A percentile compares a stretch with the other conserved stretches of the same genome.
Evolutionary conservation across 2,113 vertebrate species (phyloP).

Genomic region (Phylloscopus trochiloides): DNA sequence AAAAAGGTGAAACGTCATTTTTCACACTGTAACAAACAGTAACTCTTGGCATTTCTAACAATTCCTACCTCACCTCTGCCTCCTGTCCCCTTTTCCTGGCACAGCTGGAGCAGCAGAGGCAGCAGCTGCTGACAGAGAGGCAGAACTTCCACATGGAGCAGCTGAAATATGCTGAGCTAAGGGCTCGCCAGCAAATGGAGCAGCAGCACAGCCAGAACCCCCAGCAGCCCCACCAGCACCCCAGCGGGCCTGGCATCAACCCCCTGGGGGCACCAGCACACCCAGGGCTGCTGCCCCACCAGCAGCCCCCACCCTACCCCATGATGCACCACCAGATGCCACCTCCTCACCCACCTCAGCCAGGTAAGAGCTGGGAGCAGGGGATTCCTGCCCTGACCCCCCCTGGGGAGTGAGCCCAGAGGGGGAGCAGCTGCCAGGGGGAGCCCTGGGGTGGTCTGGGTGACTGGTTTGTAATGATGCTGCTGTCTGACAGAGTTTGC

Average conservation of each 20-base stretch:
- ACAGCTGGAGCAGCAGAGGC: constrained; percentile 94
- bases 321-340: constrained; percentile 92
- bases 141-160: constrained; percentile 99
- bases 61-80: fast-evolving
- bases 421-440: not conserved
- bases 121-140: constrained; percentile 93
- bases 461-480: fast-evolving
- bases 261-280: constrained; percentile 68
- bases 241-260: constrained; percentile 67
- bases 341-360: constrained; percentile 85
- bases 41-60: too few relatives aligned
- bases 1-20: too few relatives aligned
- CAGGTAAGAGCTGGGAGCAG: constrained; percentile 73
- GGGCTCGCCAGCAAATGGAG: constrained; percentile 96
- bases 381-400: fast-evolving
- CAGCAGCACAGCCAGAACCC: constrained; percentile 85
- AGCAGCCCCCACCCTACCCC: constrained; percentile 85
- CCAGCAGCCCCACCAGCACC: constrained; percentile 71
- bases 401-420: not conserved
- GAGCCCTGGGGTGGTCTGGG: not conserved
- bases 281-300: constrained; percentile 82
- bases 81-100: not conserved
- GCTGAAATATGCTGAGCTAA: constrained; percentile 93
- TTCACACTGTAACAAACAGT: too few relatives aligned
- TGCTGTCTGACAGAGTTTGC: not conserved